Evolutionary conservation across 1,140 invertebrate genomes (phyloP).

Genomic region (Microvelia longipes): DNA sequence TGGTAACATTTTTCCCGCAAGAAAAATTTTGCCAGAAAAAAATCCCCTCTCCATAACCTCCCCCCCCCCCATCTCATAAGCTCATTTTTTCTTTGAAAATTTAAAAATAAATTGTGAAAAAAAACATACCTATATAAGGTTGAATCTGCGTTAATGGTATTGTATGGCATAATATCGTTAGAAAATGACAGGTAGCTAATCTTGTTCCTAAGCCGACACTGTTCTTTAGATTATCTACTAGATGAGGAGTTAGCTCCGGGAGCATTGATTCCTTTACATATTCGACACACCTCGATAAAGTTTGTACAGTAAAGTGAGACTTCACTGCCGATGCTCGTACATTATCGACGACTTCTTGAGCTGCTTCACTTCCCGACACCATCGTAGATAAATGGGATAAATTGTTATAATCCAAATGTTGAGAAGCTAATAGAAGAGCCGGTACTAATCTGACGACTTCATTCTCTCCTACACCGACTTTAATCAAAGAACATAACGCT

Average conservation of each 20-base stretch:
- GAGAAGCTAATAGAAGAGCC: constrained; percentile 40
- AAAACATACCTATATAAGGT: constrained; percentile 39
- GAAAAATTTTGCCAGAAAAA: no score
- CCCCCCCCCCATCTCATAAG: not conserved
- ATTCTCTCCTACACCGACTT: constrained; percentile 10
- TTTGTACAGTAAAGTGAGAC: constrained; percentile 73
- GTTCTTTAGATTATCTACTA: constrained; percentile 66
- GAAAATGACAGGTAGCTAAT: constrained; percentile 68
- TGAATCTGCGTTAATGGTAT: constrained; percentile 38
- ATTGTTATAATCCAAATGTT: not conserved
- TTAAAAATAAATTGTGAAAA: not conserved
- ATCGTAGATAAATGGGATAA: not conserved
- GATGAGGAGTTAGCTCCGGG: constrained; percentile 59
- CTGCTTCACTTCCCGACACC: constrained; percentile 28
- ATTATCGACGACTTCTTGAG: constrained; percentile 53
- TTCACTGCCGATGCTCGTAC: constrained; percentile 59
- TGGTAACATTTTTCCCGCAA: no score
- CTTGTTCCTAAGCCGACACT: constrained; percentile 69
- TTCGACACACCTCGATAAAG: constrained; percentile 71
- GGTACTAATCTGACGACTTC: constrained; percentile 43
- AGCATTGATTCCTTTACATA: constrained; percentile 59
- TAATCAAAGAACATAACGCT: constrained; percentile 8
- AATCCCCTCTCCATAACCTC: not conserved
- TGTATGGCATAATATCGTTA: constrained; percentile 51
- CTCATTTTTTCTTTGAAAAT: no score